Evolutionary conservation across 92 coral and sea anemone species (phyloP), one percentile per base, ranked within the genome.

Genomic region (Blastomussa wellsi): DNA sequence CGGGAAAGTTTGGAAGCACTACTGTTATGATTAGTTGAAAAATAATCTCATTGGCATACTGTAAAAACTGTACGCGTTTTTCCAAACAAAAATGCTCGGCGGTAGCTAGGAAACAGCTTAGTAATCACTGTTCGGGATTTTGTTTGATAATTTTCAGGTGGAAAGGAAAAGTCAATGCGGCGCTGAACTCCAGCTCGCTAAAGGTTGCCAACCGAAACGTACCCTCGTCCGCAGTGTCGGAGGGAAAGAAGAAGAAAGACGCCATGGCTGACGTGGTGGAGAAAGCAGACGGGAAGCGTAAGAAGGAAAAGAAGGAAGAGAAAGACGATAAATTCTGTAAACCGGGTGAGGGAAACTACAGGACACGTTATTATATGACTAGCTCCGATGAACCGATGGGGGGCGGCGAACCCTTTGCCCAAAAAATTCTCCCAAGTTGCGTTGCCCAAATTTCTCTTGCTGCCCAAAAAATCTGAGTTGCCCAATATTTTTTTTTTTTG

Each of bases 311-410:
- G 81, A 88, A 86, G 67, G 98, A 96, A 1, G 86, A 91, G 78
- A 82, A 81, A 39, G 99, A 96, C 10, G 99, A 96, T 1, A 97
- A 74, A 69, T 86, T 92, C 28, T 97, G 99, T 78, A 95, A 84
- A 72, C 97, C 93, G 79, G 99, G 99, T 97, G 82, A 44, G 86
- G 35, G 2, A 24, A 55, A 55, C 62, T 55, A 55, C 20, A 55
- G 10, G 62, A 8, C 62, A 24, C 20, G 7, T 6, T 22, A 57
- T n/a, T n/a, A n/a, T n/a, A n/a, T n/a, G n/a, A n/a, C n/a, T n/a
- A n/a, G n/a, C n/a, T n/a, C n/a, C n/a, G n/a, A n/a, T n/a, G n/a
- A n/a, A n/a, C n/a, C n/a, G n/a, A n/a, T n/a, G n/a, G n/a, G n/a
- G n/a, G n/a, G n/a, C n/a, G n/a, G n/a, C n/a, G n/a, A n/a, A n/a